Percentiles rank a stretch among this genome's conserved stretches.
phyloP scores from a whole-genome alignment of 2,888 invertebrate species.

The Euplexia lucipara region DNA sequence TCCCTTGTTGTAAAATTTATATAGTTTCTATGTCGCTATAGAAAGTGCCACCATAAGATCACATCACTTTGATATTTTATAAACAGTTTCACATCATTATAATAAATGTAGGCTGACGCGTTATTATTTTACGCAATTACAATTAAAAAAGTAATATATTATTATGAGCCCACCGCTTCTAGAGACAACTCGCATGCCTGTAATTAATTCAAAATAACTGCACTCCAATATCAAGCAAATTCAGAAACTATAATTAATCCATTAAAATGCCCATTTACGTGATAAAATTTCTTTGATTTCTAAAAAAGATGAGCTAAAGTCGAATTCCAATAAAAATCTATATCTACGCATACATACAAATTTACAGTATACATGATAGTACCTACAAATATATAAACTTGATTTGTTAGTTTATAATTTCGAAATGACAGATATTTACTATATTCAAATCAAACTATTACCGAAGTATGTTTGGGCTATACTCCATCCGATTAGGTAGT shows the following conservation, averaged over 20 bases:
- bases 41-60: neutral
- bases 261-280: constrained; percentile 15
- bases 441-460: too few relatives aligned
- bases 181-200: constrained; percentile 24
- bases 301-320: constrained; percentile 9
- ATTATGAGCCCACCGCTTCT: neutral
- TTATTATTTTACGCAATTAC: constrained; percentile 2
- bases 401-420: too few relatives aligned
- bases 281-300: constrained; percentile 13
- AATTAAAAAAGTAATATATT: constrained; percentile 12
- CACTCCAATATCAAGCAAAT: constrained; percentile 31
- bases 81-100: constrained; percentile 19
- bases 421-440: too few relatives aligned
- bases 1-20: too few relatives aligned
- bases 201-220: constrained; percentile 35
- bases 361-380: too few relatives aligned
- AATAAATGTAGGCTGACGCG: neutral
- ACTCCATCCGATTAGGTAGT: too few relatives aligned
- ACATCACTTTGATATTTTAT: neutral
- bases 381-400: too few relatives aligned
- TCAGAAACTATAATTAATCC: neutral
- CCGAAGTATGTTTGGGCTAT: too few relatives aligned
- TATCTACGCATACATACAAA: too few relatives aligned
- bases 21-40: too few relatives aligned
- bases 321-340: constrained; percentile 6